A percentile compares a stretch with the other conserved stretches of the same genome.
Conservation (phyloP, 2,113 vertebrate genomes). For the Crotalus horridus region DNA sequence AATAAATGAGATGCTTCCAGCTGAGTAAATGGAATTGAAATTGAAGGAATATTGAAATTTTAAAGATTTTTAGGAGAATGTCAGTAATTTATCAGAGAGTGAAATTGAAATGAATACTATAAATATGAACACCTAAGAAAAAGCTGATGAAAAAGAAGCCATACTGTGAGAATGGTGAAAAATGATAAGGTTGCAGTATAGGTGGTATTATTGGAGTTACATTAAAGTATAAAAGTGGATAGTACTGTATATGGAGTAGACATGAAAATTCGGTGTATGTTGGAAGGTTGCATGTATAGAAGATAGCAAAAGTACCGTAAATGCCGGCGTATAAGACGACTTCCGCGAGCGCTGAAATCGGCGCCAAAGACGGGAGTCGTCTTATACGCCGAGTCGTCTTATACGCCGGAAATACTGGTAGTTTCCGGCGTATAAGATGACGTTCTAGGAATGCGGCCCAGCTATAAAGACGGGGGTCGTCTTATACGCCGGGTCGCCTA, state of each 20-base stretch:
- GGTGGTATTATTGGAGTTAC: not conserved
- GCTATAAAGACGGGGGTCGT: too few species aligned
- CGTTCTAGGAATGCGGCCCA: too few species aligned
- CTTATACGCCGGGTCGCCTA: too few species aligned
- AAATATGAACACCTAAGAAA: not conserved
- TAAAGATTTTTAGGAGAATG: not conserved
- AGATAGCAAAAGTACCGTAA: not conserved
- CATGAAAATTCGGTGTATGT: not conserved
- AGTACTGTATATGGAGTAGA: not conserved
- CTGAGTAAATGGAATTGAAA: not conserved
- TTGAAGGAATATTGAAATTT: not conserved
- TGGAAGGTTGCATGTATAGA: not conserved
- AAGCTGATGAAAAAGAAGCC: not conserved
- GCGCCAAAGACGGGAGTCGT: too few species aligned
- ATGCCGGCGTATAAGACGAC: too few species aligned
- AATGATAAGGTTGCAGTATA: not conserved
- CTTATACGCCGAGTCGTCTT: too few species aligned
- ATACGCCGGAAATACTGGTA: too few species aligned
- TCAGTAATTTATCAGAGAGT: not conserved
- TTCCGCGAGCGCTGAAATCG: too few species aligned
- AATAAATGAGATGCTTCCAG: not conserved
- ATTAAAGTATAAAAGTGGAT: not conserved
- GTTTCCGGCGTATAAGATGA: too few species aligned
- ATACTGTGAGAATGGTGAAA: not conserved
- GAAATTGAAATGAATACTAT: not conserved